Evolutionary conservation across 2,113 vertebrate species (phyloP).

Genomic region (Oryzias curvinotus): DNA sequence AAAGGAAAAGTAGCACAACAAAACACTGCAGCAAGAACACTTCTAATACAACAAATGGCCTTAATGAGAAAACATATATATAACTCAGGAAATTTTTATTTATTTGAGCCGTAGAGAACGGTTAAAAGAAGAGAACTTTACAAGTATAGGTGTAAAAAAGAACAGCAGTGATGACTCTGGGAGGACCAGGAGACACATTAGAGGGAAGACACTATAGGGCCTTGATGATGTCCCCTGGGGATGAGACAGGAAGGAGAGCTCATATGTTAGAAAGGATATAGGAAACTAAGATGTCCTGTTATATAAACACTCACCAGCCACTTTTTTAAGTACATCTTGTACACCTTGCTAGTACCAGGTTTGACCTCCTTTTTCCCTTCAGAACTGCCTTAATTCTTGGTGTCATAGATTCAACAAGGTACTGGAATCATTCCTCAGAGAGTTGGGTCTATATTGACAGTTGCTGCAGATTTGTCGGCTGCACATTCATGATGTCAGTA

Average conservation of each 20-base stretch:
- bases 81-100: not conserved
- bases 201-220: conserved; percentile 1
- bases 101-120: not conserved
- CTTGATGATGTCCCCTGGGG: conserved; percentile 12
- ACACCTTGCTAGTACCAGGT: too few relatives aligned
- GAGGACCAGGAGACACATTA: conserved; percentile 6
- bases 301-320: too few relatives aligned
- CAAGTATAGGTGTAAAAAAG: not conserved
- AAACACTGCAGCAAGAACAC: not conserved
- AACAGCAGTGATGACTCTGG: conserved; percentile 7
- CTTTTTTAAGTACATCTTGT: too few relatives aligned
- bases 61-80: not conserved
- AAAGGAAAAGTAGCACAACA: not conserved
- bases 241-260: conserved; percentile 4
- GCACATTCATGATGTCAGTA: too few relatives aligned
- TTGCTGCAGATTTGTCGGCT: too few relatives aligned
- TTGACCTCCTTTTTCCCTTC: too few relatives aligned
- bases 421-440: too few relatives aligned
- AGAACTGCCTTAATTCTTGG: too few relatives aligned
- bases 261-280: conserved; percentile 8
- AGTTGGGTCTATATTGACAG: too few relatives aligned
- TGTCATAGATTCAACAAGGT: too few relatives aligned
- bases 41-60: conserved; percentile 4
- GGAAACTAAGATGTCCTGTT: conserved; percentile 14
- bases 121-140: conserved; percentile 4